phyloP scores from a whole-genome alignment of 2,797 vertebrate genomes.

The Anableps anableps region DNA sequence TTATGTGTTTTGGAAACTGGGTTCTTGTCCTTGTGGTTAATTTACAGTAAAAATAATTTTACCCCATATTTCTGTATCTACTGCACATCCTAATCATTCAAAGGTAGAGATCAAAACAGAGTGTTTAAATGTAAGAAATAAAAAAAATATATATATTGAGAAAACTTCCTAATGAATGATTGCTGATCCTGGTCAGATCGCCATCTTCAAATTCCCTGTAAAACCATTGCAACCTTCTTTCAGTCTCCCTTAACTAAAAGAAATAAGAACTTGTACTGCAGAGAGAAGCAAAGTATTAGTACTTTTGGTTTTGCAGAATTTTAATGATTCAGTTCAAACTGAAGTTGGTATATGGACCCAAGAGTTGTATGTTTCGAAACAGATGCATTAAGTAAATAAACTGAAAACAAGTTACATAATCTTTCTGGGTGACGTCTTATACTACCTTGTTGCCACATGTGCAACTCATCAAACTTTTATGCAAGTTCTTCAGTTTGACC shows the following conservation, averaged over 20 bases:
- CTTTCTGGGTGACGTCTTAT: not conserved
- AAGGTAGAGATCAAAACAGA: not conserved
- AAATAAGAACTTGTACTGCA: not conserved
- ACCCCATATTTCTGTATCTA: not conserved
- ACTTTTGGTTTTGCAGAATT: not conserved
- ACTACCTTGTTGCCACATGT: constrained; percentile 5
- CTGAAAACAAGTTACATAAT: not conserved
- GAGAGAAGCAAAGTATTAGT: not conserved
- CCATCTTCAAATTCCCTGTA: not conserved
- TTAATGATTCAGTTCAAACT: not conserved
- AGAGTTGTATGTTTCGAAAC: not conserved
- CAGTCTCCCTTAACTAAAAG: not conserved
- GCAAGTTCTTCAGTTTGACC: constrained; percentile 48
- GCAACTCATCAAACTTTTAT: constrained; percentile 52
- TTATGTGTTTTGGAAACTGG: not conserved
- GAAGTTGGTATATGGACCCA: not conserved
- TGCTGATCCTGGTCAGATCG: not conserved
- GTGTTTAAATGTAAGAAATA: not conserved
- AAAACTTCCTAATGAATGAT: not conserved
- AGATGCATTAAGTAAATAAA: not conserved
- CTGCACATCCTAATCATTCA: not conserved
- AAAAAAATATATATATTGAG: not conserved
- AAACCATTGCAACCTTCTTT: not conserved
- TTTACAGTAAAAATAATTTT: not conserved
- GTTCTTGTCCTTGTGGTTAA: not conserved